phyloP scores from a whole-genome alignment of 2,113 vertebrate genomes.

The Sardina pilchardus region DNA sequence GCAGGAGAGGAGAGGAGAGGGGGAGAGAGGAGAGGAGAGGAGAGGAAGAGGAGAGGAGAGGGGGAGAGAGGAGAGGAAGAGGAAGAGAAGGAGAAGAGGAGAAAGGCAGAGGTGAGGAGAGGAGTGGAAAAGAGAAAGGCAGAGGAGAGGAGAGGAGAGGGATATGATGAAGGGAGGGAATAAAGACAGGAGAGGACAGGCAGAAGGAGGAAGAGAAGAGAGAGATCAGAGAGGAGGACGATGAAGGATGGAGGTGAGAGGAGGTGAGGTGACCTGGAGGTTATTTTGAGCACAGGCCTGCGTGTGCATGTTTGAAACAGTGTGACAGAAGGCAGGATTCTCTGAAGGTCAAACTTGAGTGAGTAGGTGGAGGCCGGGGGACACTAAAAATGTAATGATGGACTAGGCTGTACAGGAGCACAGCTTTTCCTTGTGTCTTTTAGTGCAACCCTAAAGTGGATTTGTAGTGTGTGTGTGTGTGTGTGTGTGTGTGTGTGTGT shows the following conservation, averaged over 20 bases:
- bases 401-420: background rate
- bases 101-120: background rate
- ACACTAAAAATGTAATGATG: background rate
- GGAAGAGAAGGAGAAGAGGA: background rate
- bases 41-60: background rate
- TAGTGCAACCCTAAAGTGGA: background rate
- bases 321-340: background rate
- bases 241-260: constrained; percentile 2
- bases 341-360: background rate
- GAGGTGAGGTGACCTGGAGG: background rate
- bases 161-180: background rate
- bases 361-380: background rate
- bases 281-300: background rate
- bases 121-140: background rate
- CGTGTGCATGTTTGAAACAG: background rate
- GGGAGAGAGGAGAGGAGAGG: too few relatives aligned
- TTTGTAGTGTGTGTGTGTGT: background rate
- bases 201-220: background rate
- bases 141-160: background rate
- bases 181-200: background rate
- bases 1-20: background rate
- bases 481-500: background rate
- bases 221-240: background rate
- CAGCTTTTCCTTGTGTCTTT: background rate
- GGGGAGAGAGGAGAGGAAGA: background rate